Conservation (phyloP, 2,888 invertebrate genomes). For the Gryllus longicercus region DNA sequence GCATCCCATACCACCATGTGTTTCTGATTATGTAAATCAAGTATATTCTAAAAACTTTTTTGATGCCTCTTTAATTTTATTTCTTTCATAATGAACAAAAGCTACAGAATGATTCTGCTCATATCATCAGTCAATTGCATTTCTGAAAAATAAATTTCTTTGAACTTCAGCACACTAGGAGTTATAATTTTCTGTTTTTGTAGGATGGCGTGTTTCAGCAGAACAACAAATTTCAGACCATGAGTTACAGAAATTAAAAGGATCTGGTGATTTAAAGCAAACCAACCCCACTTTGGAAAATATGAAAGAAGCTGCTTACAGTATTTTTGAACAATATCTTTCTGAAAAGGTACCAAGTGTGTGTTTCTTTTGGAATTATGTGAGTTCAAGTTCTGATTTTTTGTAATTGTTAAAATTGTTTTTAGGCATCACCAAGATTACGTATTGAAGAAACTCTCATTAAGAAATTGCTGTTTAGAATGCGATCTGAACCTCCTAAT, state of each 20-base stretch:
- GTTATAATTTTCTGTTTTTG: slow-evolving; percentile 29
- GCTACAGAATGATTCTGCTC: no score
- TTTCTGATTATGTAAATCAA: no score
- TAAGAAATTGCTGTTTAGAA: slow-evolving; percentile 58
- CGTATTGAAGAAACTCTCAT: slow-evolving; percentile 60
- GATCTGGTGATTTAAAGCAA: slow-evolving; percentile 19
- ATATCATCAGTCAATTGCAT: no score
- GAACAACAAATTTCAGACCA: slow-evolving; percentile 64
- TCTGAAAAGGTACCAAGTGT: slow-evolving; percentile 57
- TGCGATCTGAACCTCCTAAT: slow-evolving; percentile 60
- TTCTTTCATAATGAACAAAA: no score
- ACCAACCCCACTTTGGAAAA: slow-evolving; percentile 39
- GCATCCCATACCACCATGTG: no score
- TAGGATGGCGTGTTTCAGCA: slow-evolving; percentile 64
- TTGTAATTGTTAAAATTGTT: not conserved
- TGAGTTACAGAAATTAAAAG: slow-evolving; percentile 49
- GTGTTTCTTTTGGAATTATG: not conserved
- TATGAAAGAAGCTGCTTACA: slow-evolving; percentile 64
- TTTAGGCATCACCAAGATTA: slow-evolving; percentile 58
- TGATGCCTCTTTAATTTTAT: no score
- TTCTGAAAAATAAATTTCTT: no score
- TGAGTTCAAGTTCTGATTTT: no score
- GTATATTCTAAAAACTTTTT: no score
- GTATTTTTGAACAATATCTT: slow-evolving; percentile 73
- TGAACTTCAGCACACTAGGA: no score